Conservation (phyloP, 2,888 invertebrate species). For the Melipona beecheii region DNA sequence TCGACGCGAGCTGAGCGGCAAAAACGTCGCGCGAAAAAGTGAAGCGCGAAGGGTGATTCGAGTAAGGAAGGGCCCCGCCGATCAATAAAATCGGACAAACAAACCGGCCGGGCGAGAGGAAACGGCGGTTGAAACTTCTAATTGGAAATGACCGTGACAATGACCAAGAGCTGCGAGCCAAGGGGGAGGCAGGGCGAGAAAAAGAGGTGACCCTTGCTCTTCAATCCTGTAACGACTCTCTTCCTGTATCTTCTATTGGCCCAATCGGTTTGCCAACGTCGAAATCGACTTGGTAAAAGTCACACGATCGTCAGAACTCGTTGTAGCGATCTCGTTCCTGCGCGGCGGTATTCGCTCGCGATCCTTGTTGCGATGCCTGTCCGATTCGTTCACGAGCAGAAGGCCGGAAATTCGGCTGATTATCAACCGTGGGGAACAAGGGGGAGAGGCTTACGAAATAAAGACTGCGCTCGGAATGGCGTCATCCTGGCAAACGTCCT, state of each 20-base stretch:
- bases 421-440: constrained; percentile 16
- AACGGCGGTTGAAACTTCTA: constrained; percentile 66
- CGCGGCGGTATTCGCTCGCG: constrained; percentile 28
- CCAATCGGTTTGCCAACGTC: constrained; percentile 47
- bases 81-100: constrained; percentile 69
- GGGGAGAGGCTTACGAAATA: constrained; percentile 28
- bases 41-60: constrained; percentile 11
- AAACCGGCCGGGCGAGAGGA: constrained; percentile 60
- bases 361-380: constrained; percentile 24
- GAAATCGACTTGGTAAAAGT: constrained; percentile 47
- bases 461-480: constrained; percentile 22
- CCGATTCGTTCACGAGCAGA: constrained; percentile 8
- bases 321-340: constrained; percentile 13
- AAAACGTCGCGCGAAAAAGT: constrained; percentile 24
- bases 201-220: constrained; percentile 45
- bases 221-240: constrained; percentile 63
- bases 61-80: constrained; percentile 35
- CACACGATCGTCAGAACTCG: constrained; percentile 35
- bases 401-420: constrained; percentile 61
- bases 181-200: not conserved
- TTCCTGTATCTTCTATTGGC: constrained; percentile 66
- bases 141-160: constrained; percentile 72
- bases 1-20: constrained; percentile 64
- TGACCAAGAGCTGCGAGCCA: constrained; percentile 60
- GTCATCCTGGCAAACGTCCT: constrained; percentile 23